A percentile compares a stretch with the other conserved stretches of the same genome.
Evolutionary conservation across 2,888 invertebrate species (phyloP).

Genomic region (Disparrhopalites patrizii): DNA sequence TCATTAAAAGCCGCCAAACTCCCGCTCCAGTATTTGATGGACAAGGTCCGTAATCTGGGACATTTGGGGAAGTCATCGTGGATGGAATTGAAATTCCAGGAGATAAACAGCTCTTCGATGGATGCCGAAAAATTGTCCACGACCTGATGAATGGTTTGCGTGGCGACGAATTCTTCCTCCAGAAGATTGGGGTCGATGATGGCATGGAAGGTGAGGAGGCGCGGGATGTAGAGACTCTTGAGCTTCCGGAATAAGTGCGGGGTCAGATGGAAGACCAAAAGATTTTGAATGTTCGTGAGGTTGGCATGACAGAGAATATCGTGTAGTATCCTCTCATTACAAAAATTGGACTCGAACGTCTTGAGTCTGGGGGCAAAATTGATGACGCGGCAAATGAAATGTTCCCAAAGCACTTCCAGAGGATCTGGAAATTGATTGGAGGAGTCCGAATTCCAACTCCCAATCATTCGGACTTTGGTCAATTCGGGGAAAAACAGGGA

Average conservation of each 20-base stretch:
- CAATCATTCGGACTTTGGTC: no score
- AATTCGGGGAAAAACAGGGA: no score
- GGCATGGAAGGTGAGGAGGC: not conserved
- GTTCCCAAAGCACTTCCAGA: no score
- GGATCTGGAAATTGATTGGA: no score
- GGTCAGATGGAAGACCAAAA: not conserved
- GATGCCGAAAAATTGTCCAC: not conserved
- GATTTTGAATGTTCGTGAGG: not conserved
- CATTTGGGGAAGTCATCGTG: not conserved
- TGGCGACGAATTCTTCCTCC: not conserved
- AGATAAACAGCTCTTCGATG: not conserved
- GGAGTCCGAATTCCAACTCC: no score
- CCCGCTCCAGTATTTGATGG: slow-evolving; percentile 8
- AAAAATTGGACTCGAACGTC: not conserved
- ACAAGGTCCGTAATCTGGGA: not conserved
- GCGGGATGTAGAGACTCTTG: not conserved
- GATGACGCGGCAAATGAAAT: not conserved
- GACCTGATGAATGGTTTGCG: not conserved
- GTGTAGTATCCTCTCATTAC: not conserved
- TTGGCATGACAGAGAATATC: not conserved
- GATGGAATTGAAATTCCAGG: slow-evolving; percentile 12
- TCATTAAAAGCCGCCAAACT: slow-evolving; percentile 7
- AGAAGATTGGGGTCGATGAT: not conserved
- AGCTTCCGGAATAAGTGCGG: not conserved
- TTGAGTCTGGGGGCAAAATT: not conserved